Conservation (phyloP, 1,140 invertebrate genomes). For the Acarapis woodi region DNA sequence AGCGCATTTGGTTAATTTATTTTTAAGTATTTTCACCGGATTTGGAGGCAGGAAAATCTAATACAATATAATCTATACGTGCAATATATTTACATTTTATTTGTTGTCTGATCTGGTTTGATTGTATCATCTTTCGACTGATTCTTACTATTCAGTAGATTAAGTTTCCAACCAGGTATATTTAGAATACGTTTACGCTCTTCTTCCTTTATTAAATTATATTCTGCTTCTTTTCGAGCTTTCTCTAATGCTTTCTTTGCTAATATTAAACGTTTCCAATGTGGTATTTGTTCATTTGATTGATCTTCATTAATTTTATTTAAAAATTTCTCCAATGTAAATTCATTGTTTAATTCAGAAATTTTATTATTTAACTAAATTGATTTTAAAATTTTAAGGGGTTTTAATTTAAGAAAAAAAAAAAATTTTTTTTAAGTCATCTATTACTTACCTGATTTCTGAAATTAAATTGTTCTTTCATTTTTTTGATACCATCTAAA, state of each 20-base stretch:
- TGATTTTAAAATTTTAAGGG: background rate
- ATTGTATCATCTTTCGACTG: slow-evolving; percentile 21
- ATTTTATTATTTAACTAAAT: slow-evolving; percentile 38
- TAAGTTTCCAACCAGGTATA: slow-evolving; percentile 72
- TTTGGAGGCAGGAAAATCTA: too few relatives aligned
- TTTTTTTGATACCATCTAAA: slow-evolving; percentile 57
- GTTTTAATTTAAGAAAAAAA: background rate
- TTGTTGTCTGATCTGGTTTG: too few relatives aligned
- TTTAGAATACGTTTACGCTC: slow-evolving; percentile 51
- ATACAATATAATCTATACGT: too few relatives aligned
- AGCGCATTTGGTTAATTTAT: too few relatives aligned
- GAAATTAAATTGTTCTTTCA: slow-evolving; percentile 56
- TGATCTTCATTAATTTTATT: slow-evolving; percentile 64
- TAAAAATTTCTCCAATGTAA: slow-evolving; percentile 55
- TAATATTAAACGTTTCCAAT: slow-evolving; percentile 78
- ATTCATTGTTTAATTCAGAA: slow-evolving; percentile 45
- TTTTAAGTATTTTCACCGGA: too few relatives aligned
- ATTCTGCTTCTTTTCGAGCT: slow-evolving; percentile 59
- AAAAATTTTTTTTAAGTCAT: background rate
- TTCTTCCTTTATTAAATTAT: slow-evolving; percentile 37
- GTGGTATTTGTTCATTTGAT: slow-evolving; percentile 58
- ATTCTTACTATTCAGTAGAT: slow-evolving; percentile 48
- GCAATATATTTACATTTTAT: too few relatives aligned
- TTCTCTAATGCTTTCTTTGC: slow-evolving; percentile 70
- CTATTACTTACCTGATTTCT: slow-evolving; percentile 23